phyloP scores from a whole-genome alignment of 2,888 invertebrate species.

The Rotaria sp. region DNA sequence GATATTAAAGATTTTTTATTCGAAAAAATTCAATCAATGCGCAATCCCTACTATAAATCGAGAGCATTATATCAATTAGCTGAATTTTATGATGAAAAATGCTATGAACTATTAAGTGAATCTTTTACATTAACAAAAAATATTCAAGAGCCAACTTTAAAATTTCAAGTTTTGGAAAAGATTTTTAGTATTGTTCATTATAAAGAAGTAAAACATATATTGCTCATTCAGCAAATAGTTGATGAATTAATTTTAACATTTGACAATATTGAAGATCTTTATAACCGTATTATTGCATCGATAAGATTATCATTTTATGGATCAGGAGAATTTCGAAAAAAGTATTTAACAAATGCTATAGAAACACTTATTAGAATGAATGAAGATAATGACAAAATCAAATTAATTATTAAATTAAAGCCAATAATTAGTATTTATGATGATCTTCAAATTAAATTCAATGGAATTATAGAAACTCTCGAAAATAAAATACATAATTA shows the following conservation, averaged over 20 bases:
- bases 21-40: background rate
- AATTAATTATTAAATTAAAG: too few relatives aligned
- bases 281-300: background rate
- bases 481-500: too few relatives aligned
- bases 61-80: constrained; percentile 2
- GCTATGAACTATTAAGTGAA: background rate
- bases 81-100: background rate
- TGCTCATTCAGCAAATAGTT: background rate
- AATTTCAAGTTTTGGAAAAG: background rate
- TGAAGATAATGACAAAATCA: too few relatives aligned
- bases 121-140: background rate
- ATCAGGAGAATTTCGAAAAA: too few relatives aligned
- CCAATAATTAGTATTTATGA: too few relatives aligned
- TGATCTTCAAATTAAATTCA: too few relatives aligned
- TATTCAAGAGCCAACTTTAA: background rate
- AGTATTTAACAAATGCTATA: too few relatives aligned
- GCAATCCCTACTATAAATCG: background rate
- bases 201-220: background rate
- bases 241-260: background rate
- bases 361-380: too few relatives aligned
- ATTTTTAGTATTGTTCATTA: background rate
- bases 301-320: background rate
- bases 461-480: too few relatives aligned
- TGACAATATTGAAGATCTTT: background rate
- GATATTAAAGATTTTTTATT: background rate